phyloP scores from a whole-genome alignment of 2,888 invertebrate genomes.

The Cinara cedri region DNA sequence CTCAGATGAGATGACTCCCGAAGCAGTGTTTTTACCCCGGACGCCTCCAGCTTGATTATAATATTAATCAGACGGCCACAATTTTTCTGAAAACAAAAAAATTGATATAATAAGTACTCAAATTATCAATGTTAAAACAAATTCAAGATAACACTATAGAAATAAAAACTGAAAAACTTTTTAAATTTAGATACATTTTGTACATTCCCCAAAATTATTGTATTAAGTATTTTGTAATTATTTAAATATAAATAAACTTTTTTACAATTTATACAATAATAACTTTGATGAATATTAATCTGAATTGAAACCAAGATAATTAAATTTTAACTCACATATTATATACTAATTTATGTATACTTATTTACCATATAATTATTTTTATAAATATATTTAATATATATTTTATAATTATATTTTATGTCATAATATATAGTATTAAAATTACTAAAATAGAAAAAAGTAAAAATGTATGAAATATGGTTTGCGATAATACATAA shows the following conservation, averaged over 20 bases:
- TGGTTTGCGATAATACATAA: no score
- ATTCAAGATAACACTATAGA: neutral
- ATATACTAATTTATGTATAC: neutral
- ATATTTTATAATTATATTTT: no score
- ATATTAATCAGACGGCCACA: constrained; percentile 38
- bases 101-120: neutral
- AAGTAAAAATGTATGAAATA: no score
- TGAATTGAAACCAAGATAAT: no score
- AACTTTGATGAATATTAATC: no score
- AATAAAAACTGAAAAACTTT: neutral
- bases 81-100: constrained; percentile 42
- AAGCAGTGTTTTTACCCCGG: constrained; percentile 48
- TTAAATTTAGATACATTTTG: neutral
- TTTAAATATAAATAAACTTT: neutral
- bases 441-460: no score
- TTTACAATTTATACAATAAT: no score
- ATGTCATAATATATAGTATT: neutral
- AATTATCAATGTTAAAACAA: neutral
- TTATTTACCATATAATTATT: neutral
- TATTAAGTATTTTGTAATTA: neutral
- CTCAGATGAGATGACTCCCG: constrained; percentile 55
- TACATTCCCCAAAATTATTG: neutral
- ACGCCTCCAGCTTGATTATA: constrained; percentile 56
- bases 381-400: no score
- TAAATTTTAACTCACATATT: no score